Evolutionary conservation across 1,140 invertebrate species (phyloP), one percentile per base, ranked within the genome.

Genomic region (Pissodes strobi): DNA sequence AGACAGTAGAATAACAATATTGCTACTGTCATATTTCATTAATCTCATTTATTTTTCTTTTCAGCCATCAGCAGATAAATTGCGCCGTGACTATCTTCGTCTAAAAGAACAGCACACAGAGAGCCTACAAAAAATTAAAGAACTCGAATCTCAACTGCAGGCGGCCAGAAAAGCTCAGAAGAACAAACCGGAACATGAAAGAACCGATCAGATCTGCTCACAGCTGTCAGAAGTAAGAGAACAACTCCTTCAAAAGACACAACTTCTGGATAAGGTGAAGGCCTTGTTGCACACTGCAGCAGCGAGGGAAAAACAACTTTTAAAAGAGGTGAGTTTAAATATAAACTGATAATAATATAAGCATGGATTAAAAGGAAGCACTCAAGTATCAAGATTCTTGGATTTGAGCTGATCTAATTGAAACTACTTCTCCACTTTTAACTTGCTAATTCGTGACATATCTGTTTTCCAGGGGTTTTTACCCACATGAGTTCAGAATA

Each of bases 191-290:
- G 46, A n/a, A 15, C 30, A 46, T 9, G 51, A 38, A 30, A 15
- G 18, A 10, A 10, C 17, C 6, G 49, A 48, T 1, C 62, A 56
- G 15, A 18, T 62, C 1, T 21, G n/a, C 6, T 21, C 22, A 4
- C 37, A 62, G 37, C 45, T 79, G 2, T 57, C 48, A 5, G 45
- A 75, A 10, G 69, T 84, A 1, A 80, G 74, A 65, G 73, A 72
- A 34, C 81, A 85, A 67, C 69, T 85, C n/a, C 65, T 63, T 17
- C 78, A 83, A n/a, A 85, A 85, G 72, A 78, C 77, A 4, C 74
- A 82, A 56, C 72, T 85, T 8, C 58, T 85, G 19, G 78, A 80
- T 38, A 84, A 81, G 74, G 81, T 85, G 2, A 85, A 85, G 68
- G 72, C 79, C 23, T 72, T 85, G 25, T 70, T 85, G 38, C 80